Conservation (phyloP, 2,888 invertebrate genomes). For the Pterostichus madidus region DNA sequence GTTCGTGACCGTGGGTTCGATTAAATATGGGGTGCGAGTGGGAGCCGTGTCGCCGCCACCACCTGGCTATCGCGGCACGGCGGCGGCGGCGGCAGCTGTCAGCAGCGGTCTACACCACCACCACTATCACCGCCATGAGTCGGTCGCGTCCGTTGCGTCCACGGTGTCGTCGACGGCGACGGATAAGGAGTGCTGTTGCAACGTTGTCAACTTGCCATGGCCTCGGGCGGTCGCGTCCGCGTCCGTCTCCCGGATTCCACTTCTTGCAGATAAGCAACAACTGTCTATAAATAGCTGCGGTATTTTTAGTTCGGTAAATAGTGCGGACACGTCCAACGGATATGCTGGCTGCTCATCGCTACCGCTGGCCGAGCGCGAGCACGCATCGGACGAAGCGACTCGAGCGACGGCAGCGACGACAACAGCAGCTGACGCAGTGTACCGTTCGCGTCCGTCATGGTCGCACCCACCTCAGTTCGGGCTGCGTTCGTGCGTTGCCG, state of each 20-base stretch:
- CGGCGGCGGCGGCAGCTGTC: constrained; percentile 78
- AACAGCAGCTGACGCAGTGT: constrained; percentile 51
- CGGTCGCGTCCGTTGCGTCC: constrained; percentile 77
- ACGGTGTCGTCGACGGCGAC: constrained; percentile 74
- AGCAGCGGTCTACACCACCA: constrained; percentile 75
- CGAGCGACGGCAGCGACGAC: constrained; percentile 12
- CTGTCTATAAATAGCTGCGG: constrained; percentile 77
- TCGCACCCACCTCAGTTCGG: constrained; percentile 61
- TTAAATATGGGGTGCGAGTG: constrained; percentile 85
- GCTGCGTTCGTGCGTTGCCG: constrained; percentile 57
- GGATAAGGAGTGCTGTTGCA: constrained; percentile 61
- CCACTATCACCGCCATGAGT: constrained; percentile 66
- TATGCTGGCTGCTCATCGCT: constrained; percentile 59
- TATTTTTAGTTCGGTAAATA: constrained; percentile 78
- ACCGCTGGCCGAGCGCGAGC: constrained; percentile 41
- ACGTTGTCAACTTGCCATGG: constrained; percentile 66
- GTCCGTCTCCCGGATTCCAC: constrained; percentile 75
- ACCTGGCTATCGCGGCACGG: constrained; percentile 75
- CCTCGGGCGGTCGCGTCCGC: constrained; percentile 67
- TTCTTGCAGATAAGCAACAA: constrained; percentile 72
- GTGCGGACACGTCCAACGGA: constrained; percentile 67
- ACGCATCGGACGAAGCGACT: constrained; percentile 16
- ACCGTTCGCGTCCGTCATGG: constrained; percentile 63
- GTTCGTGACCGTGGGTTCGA: constrained; percentile 85
- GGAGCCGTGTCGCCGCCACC: constrained; percentile 79